Evolutionary conservation across 2,888 invertebrate species (phyloP), one percentile per base, ranked within the genome.

Genomic region (Plusia festucae): DNA sequence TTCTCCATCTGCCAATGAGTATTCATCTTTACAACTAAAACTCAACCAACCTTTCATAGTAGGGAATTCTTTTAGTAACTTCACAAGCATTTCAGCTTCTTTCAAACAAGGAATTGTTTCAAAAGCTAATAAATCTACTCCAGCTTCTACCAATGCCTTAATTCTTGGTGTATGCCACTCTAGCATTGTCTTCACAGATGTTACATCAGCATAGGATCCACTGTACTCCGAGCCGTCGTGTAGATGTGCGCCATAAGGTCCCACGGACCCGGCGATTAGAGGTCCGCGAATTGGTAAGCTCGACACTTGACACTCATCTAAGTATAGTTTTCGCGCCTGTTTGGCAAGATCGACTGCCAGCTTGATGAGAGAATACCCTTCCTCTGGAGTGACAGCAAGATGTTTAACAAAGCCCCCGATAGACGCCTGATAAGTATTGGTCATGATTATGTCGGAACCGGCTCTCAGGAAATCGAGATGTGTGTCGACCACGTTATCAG

Each of bases 151-250:
- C 20, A 99, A 92, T 0, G 97, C 97, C 74, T 96, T 95, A 16
- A 99, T 96, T 34, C 98, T 96, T 0, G 97, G 97, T 56, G 96
- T 95, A 91, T 99, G 99, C 98, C 98, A 99, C 27, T 97, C 96
- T 40, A 95, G 96, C 83, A 99, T 96, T 32, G 95, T 92, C 30
- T 96, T 95, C 1, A 91, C 90, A 0, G 96, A 86, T 0, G 97
- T 96, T 59, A 87, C 95, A 60, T 96, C 96, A 0, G 97, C 96
- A 87, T 98, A 98, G 46, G 94, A 94, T 0, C 99, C 99, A 2
- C 96, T 96, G 89, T 99, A 99, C 89, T 99, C 99, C 0, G 99
- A 99, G 1, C 97, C 97, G 88, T 99, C 98, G 79, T 97, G 97
- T 60, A 98, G 93, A 81, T 96, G 97, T 0, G 99, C 99, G 0